Conservation (phyloP, 1,140 invertebrate genomes). For the Apolygus lucorum region DNA sequence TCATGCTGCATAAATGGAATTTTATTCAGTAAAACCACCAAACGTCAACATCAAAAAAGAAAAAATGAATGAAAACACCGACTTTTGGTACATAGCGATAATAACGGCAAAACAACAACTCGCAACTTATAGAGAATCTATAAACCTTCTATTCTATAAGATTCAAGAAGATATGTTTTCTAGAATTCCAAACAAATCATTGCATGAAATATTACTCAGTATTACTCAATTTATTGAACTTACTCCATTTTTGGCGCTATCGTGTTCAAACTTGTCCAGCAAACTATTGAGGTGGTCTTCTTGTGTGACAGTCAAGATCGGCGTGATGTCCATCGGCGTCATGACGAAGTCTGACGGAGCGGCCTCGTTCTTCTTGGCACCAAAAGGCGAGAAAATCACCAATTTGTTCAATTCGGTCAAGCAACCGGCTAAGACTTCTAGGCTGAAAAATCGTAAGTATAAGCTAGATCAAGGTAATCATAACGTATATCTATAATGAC, state of each 20-base stretch:
- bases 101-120: no score
- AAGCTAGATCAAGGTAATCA: no score
- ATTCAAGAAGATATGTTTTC: no score
- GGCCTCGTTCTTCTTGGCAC: neutral
- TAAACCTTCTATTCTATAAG: no score
- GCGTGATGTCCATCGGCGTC: constrained; percentile 31
- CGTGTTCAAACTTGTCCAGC: constrained; percentile 41
- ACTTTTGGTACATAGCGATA: no score
- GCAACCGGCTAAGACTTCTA: constrained; percentile 39
- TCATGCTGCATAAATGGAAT: no score
- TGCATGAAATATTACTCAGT: neutral
- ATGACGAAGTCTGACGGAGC: neutral
- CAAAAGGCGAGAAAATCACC: constrained; percentile 34
- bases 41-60: no score
- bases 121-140: no score
- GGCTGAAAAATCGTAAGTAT: constrained; percentile 32
- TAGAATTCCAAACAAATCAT: neutral
- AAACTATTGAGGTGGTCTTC: constrained; percentile 45
- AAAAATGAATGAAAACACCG: no score
- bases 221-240: neutral
- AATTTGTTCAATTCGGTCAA: constrained; percentile 44
- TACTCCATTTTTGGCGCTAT: constrained; percentile 26
- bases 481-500: no score
- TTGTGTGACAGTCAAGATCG: constrained; percentile 41
- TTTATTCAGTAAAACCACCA: no score